phyloP scores from a whole-genome alignment of 2,797 vertebrate species.

The Sebastes reedi region DNA sequence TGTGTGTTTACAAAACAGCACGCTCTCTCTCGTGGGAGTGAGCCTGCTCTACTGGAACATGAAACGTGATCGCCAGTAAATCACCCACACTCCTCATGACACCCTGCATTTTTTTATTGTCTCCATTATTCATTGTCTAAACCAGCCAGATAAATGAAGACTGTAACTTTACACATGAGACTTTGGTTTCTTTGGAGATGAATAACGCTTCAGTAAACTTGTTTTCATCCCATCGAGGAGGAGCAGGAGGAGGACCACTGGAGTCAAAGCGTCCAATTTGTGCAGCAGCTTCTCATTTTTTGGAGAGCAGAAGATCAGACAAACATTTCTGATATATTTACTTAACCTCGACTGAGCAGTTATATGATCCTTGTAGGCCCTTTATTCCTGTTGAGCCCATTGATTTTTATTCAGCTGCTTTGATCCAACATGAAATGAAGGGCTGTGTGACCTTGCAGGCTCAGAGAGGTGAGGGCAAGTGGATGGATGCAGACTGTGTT shows the following conservation, averaged over 20 bases:
- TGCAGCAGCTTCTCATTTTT: slow-evolving; percentile 3
- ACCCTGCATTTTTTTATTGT: slow-evolving; percentile 59
- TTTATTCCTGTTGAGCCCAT: slow-evolving; percentile 45
- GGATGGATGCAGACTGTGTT: slow-evolving; percentile 23
- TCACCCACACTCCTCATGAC: slow-evolving; percentile 71
- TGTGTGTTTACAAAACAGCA: slow-evolving; percentile 79
- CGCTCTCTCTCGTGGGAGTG: slow-evolving; percentile 69
- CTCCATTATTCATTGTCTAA: slow-evolving; percentile 69
- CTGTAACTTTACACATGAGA: slow-evolving; percentile 63
- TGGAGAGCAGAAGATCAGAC: neutral
- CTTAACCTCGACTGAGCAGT: slow-evolving; percentile 33
- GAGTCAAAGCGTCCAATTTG: slow-evolving; percentile 40
- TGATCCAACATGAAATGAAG: slow-evolving; percentile 62
- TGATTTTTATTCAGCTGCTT: slow-evolving; percentile 59
- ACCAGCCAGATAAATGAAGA: slow-evolving; percentile 55
- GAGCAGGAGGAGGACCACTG: neutral
- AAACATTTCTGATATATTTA: slow-evolving; percentile 19
- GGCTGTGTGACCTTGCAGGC: slow-evolving; percentile 54
- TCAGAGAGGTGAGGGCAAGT: slow-evolving; percentile 14
- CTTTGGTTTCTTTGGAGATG: slow-evolving; percentile 52
- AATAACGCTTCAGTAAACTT: slow-evolving; percentile 38
- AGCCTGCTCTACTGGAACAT: slow-evolving; percentile 70
- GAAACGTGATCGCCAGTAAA: slow-evolving; percentile 76
- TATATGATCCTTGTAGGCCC: slow-evolving; percentile 15
- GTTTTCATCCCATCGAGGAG: slow-evolving; percentile 22